Evolutionary conservation across 2,888 invertebrate genomes (phyloP).

Genomic region (Cremastinae sp.): DNA sequence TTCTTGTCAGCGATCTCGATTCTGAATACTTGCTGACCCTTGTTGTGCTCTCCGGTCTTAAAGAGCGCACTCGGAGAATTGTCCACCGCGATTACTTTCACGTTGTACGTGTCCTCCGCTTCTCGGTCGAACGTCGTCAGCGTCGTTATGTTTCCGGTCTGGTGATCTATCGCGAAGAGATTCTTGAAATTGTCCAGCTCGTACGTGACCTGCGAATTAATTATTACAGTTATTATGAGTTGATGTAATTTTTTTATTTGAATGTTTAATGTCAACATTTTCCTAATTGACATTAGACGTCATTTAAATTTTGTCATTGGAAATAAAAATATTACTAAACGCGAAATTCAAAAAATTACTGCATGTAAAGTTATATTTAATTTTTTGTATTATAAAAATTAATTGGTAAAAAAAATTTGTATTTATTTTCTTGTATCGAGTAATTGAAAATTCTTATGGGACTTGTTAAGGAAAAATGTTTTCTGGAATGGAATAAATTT

Average conservation of each 20-base stretch:
- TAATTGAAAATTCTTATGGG: not conserved
- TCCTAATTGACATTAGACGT: too few relatives aligned
- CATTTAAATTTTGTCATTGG: too few relatives aligned
- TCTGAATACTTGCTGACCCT: constrained; percentile 89
- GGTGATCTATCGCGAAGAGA: constrained; percentile 90
- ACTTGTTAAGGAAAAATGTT: too few relatives aligned
- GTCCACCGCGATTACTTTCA: constrained; percentile 95
- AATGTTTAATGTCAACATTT: not conserved
- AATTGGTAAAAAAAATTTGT: too few relatives aligned
- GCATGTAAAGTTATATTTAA: too few relatives aligned
- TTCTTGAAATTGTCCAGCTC: constrained; percentile 86
- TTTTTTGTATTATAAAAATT: too few relatives aligned
- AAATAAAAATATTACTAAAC: too few relatives aligned
- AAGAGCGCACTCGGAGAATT: constrained; percentile 91
- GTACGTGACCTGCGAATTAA: constrained; percentile 84
- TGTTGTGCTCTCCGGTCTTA: constrained; percentile 86
- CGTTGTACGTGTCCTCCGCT: constrained; percentile 90
- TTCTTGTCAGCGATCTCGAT: constrained; percentile 97
- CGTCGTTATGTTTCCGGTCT: constrained; percentile 95
- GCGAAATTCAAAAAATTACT: too few relatives aligned
- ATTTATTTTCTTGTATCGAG: too few relatives aligned
- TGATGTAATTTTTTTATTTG: not conserved
- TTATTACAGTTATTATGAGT: not conserved
- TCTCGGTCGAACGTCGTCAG: constrained; percentile 92
- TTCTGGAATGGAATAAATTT: not conserved